Base-by-base conservation (phyloP, 2,113 vertebrate species). In the Dissostichus mawsoni region DNA sequence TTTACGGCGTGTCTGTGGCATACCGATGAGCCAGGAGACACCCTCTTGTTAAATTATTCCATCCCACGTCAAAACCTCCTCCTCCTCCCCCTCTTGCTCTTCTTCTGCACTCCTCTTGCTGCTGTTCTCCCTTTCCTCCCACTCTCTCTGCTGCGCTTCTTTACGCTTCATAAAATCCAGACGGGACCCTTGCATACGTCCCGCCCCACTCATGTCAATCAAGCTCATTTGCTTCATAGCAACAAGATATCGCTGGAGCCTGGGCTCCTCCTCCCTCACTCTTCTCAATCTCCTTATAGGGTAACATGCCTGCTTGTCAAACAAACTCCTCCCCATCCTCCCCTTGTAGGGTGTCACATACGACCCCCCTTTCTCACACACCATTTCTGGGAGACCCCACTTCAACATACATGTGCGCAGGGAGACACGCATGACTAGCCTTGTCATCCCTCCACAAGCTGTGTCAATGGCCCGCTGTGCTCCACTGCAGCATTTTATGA, bases 91-190 rank as follows among this genome's bases (percentile, higher is more conserved):
- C 83, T 82, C 84, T 48, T 56, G 41, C 79, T 64, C 70, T 80
- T 51, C 65, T 61, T 73, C 66, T 52, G 55, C 29, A 44, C 84
- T 82, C 73, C 81, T 87, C 85, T 87, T 75, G 70, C 69, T 77
- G 65, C 83, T 63, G 78, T 67, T 87, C 84, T 89, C 76, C 81
- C 76, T 90, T 89, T 89, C 89, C 87, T 90, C 90, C 81, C 83
- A 86, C 90, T 89, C 84, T 80, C 80, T 82, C 74, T 89, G 81
- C 84, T 82, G 87, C 56, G 55, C 86, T 88, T 88, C 82, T 93
- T 92, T 89, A 92, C 83, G 92, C 92, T 92, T 92, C 90, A 92
- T 91, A 90, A 93, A 93, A 91, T 88, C 93, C 93, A 93, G 92
- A 93, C 91, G 93, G 92, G 91, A 92, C 92, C 86, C 92, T 82